Conservation (phyloP, 2,113 vertebrate genomes). For the Beaufortia kweichowensis region DNA sequence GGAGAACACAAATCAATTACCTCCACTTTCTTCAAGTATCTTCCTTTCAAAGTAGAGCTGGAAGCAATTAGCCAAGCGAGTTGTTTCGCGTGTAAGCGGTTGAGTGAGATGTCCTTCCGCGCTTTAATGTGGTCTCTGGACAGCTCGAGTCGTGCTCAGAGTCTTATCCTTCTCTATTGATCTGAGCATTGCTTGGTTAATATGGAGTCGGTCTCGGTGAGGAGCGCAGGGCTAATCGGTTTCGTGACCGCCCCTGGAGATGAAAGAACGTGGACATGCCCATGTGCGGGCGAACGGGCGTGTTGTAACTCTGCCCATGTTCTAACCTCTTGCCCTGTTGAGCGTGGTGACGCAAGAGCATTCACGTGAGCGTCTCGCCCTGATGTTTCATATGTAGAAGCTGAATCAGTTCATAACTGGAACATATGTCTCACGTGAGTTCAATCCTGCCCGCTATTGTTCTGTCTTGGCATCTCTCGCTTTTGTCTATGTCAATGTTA, state of each 20-base stretch:
- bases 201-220: constrained; percentile 13
- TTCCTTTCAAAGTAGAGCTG: not conserved
- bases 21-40: not conserved
- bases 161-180: constrained; percentile 7
- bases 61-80: not conserved
- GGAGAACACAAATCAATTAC: constrained; percentile 6
- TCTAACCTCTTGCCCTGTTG: not conserved
- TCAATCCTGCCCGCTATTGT: not conserved
- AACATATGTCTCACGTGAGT: constrained; percentile 9
- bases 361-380: constrained; percentile 2
- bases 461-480: constrained; percentile 5
- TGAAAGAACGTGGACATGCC: not conserved
- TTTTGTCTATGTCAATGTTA: constrained; percentile 11
- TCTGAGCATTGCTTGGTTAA: constrained; percentile 25
- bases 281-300: constrained; percentile 2
- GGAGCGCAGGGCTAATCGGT: not conserved
- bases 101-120: not conserved
- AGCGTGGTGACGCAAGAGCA: not conserved
- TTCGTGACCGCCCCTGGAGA: not conserved
- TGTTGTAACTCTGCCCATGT: constrained; percentile 9
- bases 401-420: constrained; percentile 5
- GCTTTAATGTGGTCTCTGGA: not conserved
- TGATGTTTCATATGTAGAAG: constrained; percentile 15
- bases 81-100: not conserved
- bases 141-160: not conserved